Percentiles rank a stretch among this genome's conserved stretches.
phyloP scores from a whole-genome alignment of 2,888 invertebrate genomes.

The Congeria kusceri region DNA sequence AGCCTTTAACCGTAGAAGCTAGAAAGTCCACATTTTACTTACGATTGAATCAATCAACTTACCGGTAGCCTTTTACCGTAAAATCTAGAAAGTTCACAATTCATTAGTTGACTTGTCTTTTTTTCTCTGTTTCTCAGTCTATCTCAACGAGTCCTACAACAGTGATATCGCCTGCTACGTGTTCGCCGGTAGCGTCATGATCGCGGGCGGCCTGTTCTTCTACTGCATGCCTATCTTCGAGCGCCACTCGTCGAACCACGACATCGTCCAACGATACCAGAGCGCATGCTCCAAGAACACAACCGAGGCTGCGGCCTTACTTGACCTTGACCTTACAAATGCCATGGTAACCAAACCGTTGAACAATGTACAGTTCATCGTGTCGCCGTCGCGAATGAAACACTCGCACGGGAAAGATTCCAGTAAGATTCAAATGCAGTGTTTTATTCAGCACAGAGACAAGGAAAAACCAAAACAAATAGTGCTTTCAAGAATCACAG shows the following conservation, averaged over 20 bases:
- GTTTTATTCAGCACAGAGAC: slow-evolving; percentile 78
- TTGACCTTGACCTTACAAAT: slow-evolving; percentile 80
- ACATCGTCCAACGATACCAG: slow-evolving; percentile 80
- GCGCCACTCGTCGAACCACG: slow-evolving; percentile 80
- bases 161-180: slow-evolving; percentile 77
- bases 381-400: slow-evolving; percentile 74
- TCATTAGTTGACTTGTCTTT: neutral
- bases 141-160: slow-evolving; percentile 74
- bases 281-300: slow-evolving; percentile 76
- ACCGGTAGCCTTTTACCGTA: too few relatives aligned
- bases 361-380: slow-evolving; percentile 76
- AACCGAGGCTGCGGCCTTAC: slow-evolving; percentile 79
- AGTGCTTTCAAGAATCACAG: slow-evolving; percentile 79
- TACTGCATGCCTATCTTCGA: slow-evolving; percentile 81
- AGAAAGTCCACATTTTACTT: too few relatives aligned
- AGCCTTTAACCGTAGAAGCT: too few relatives aligned
- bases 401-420: slow-evolving; percentile 68
- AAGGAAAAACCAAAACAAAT: slow-evolving; percentile 78
- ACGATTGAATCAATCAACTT: too few relatives aligned
- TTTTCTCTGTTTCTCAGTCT: slow-evolving; percentile 74
- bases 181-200: slow-evolving; percentile 79
- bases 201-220: slow-evolving; percentile 78
- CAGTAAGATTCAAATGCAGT: slow-evolving; percentile 78
- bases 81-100: too few relatives aligned
- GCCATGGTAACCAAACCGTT: slow-evolving; percentile 76